Evolutionary conservation across 2,888 invertebrate species (phyloP), one percentile per base, ranked within the genome.

Genomic region (Platycheirus rosarum): DNA sequence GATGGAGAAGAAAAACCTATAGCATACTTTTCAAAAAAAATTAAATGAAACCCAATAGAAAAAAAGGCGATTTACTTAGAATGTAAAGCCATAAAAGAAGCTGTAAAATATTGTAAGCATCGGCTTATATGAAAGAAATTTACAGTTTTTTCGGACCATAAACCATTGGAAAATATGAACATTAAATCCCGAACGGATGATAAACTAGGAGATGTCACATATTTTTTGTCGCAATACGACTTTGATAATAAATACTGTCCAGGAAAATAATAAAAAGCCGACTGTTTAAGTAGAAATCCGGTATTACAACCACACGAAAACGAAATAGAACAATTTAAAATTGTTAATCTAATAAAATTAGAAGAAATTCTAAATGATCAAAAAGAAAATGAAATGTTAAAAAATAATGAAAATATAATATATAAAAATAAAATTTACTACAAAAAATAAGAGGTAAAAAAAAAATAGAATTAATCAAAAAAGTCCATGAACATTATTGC

Each of bases 81-180:
- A 84, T 84, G 76, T 44, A 29, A 78, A 16, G 85, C 84, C 26
- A 85, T 85, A 9, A 85, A 79, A 65, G 71, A 84, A 46, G 23
- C 80, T 60, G 44, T 78, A 35, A 84, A 69, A 65, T 85, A 84
- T 69, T 85, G 79, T 84, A 77, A 84, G 51, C 69, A 85, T 48
- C 57, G 60, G 46, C 62, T 84, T 0, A 84, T 84, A 60, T 69
- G 68, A 2, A 85, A 46, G 70, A 29, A 48, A 35, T 79, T 85
- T 44, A 75, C 23, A n/a, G 77, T 85, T 13, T 79, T 66, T 44
- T 76, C 40, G 8, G 76, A 85, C 42, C 84, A 84, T 23, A 85
- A 85, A 69, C 84, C 84, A 5, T 35, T 84, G n/a, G 69, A 84
- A 62, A 84, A 71, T 5, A 68, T 84, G 42, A 80, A 74, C 20